Conservation (phyloP, 2,797 vertebrate genomes). For the Labeo calbasu region DNA sequence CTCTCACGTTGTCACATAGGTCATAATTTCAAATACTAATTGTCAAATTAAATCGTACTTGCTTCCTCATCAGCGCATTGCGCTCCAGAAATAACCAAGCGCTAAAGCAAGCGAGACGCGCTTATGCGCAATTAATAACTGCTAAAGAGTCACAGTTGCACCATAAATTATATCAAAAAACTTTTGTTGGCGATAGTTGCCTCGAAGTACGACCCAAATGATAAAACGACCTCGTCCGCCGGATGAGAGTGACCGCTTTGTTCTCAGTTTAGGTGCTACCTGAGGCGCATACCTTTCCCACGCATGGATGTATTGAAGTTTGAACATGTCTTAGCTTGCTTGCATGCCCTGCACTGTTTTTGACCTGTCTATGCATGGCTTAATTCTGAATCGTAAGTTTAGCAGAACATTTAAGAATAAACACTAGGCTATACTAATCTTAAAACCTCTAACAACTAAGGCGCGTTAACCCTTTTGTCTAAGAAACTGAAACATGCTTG, state of each 20-base stretch:
- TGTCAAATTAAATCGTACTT: background rate
- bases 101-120: background rate
- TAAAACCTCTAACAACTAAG: background rate
- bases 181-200: background rate
- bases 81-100: slow-evolving; percentile 9
- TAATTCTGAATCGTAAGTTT: background rate
- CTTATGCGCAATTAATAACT: background rate
- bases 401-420: background rate
- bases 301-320: slow-evolving; percentile 17
- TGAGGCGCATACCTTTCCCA: slow-evolving; percentile 53
- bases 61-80: background rate
- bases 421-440: background rate
- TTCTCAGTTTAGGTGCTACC: slow-evolving; percentile 17
- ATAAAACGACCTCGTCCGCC: background rate
- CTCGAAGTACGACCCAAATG: background rate
- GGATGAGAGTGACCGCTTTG: slow-evolving; percentile 4
- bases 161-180: background rate
- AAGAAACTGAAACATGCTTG: background rate
- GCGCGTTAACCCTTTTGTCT: background rate
- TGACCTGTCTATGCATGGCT: background rate
- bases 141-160: background rate
- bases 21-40: background rate
- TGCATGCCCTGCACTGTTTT: slow-evolving; percentile 2
- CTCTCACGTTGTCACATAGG: background rate
- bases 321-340: slow-evolving; percentile 48